Evolutionary conservation across 2,888 invertebrate genomes (phyloP).

Genomic region (Eristalinus sepulchralis): DNA sequence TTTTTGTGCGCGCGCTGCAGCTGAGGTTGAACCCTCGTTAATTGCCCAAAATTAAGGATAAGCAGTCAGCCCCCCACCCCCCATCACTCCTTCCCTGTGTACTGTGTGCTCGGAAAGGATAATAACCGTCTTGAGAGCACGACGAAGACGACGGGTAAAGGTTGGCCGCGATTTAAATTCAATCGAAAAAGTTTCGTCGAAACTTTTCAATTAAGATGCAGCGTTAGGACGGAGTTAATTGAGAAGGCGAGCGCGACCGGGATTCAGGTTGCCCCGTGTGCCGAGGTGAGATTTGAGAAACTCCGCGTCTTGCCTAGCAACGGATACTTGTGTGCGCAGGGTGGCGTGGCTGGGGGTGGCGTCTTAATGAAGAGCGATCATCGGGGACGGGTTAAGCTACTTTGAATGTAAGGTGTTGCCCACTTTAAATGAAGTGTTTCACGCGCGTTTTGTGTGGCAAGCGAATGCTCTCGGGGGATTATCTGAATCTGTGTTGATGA

Average conservation of each 20-base stretch:
- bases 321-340: not conserved
- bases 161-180: constrained; percentile 54
- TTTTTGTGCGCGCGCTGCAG: not conserved
- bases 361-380: not conserved
- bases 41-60: constrained; percentile 60
- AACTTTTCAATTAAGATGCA: constrained; percentile 59
- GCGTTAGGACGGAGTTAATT: constrained; percentile 51
- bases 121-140: constrained; percentile 13
- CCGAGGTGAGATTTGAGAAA: constrained; percentile 19
- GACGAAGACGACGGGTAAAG: not conserved
- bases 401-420: not conserved
- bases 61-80: no score
- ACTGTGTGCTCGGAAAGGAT: not conserved
- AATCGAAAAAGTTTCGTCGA: constrained; percentile 45
- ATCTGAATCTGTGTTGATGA: no score
- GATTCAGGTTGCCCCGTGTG: not conserved
- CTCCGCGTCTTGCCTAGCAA: not conserved
- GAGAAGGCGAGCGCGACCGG: constrained; percentile 1
- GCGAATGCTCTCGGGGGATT: no score
- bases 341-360: not conserved
- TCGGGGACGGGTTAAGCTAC: not conserved
- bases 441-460: not conserved
- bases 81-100: not conserved
- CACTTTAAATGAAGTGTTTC: not conserved
- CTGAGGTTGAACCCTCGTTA: constrained; percentile 40